These are phyloP conservation scores for Steatornis caripensis DNA, from an alignment of 2,113 vertebrate species.

Conservation along the genomic window DNA sequence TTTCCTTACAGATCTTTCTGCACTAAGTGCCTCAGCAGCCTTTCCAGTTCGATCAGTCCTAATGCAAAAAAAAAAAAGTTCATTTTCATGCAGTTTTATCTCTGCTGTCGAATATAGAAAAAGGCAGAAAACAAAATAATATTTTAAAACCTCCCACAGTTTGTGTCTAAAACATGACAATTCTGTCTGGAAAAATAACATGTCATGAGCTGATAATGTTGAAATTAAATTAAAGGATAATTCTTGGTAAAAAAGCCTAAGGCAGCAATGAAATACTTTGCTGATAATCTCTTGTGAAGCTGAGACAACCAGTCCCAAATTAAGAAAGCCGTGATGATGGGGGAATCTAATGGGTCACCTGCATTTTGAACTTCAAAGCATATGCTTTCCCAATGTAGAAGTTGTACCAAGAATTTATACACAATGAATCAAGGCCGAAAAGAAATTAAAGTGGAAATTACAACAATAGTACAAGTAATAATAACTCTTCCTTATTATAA, in stretches of 20 bases:
- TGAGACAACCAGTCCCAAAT: background rate
- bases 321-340: background rate
- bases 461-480: background rate
- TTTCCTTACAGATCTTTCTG: background rate
- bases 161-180: background rate
- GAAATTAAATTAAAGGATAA: background rate
- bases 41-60: background rate
- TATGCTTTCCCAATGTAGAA: background rate
- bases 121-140: background rate
- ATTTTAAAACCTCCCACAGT: background rate
- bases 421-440: background rate
- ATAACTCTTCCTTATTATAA: background rate
- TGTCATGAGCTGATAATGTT: background rate
- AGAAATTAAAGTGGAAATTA: background rate
- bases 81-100: background rate
- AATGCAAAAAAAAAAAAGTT: background rate
- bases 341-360: background rate
- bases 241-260: background rate
- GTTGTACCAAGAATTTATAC: background rate
- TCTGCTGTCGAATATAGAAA: background rate
- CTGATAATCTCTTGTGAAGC: background rate
- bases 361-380: background rate
- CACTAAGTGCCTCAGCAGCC: background rate
- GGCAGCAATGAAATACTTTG: background rate
- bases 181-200: background rate